Evolutionary conservation across 30 jellyfish, hydroid and myxozoan species (phyloP).

Genomic region (Chironex yamaguchii): DNA sequence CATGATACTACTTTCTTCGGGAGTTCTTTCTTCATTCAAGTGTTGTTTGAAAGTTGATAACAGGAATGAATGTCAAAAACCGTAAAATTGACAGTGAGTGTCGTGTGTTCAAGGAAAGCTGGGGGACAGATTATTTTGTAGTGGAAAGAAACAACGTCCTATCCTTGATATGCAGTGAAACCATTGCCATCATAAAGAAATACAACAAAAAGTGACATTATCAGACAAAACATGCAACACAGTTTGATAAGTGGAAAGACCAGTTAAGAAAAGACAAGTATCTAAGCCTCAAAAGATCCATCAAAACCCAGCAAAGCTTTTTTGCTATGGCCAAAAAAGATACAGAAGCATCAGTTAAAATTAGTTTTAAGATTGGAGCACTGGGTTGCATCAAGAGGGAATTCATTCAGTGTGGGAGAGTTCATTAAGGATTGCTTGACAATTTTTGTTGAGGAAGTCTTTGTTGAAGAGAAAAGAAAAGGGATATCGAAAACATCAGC

Average conservation of each 20-base stretch:
- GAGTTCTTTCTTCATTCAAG: too few species aligned
- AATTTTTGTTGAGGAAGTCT: constrained; percentile 21
- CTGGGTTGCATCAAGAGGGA: constrained; percentile 11
- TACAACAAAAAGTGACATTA: not conserved
- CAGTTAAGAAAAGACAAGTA: constrained; percentile 1
- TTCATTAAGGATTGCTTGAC: constrained; percentile 32
- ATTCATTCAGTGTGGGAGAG: constrained; percentile 35
- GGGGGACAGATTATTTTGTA: too few species aligned
- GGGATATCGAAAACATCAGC: constrained; percentile 3
- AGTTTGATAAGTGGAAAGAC: not conserved
- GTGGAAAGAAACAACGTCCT: too few species aligned
- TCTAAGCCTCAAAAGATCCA: too few species aligned
- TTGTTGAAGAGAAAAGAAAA: constrained; percentile 30
- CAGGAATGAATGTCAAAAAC: too few species aligned
- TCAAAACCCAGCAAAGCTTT: not conserved
- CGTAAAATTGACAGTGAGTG: too few species aligned
- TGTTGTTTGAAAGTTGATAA: too few species aligned
- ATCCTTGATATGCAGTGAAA: too few species aligned
- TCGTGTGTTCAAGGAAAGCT: too few species aligned
- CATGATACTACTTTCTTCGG: too few species aligned
- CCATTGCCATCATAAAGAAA: not conserved
- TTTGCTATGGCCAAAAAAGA: not conserved
- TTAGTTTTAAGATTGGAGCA: constrained; percentile 1
- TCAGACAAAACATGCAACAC: not conserved
- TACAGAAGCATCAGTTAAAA: not conserved